Evolutionary conservation across 2,888 invertebrate genomes (phyloP), one percentile per base, ranked within the genome.

Genomic region (Sarcophaga carnaria): DNA sequence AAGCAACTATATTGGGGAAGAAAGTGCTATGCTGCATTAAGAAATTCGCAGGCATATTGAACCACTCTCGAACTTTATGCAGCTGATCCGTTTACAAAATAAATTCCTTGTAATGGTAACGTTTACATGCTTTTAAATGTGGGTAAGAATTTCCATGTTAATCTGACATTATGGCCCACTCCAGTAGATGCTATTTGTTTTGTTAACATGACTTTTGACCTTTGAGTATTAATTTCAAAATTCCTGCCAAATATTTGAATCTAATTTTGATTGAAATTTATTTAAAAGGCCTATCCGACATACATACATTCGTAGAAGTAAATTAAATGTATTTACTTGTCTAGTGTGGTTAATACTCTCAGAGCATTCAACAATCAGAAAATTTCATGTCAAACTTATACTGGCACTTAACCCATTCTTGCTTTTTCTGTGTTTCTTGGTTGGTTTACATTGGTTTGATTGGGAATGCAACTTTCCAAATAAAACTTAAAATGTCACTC

Each of bases 401-500:
- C 69, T 54, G n/a, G 12, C 8, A 71, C n/a, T 25, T 20, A 22
- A 47, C 14, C 27, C 54, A 22, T 14, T 54, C 12, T 3, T 54
- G 54, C 37, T 10, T 37, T 8, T 49, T 49, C 14, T 14, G 12
- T 49, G 49, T 49, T 54, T 54, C 14, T 49, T 49, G 27, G 6
- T 45, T 60, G 54, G 69, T 20, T 54, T 8, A 2, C 37, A 37
- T 37, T 37, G 37, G 10, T 12, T 67, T 25, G 14, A 12, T 54
- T 63, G 3, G 5, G n/a, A 45, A 47, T 10, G 6, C 5, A 79
- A 79, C 66, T 75, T 72, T 59, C 54, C 20, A 74, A 83, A 82
- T 74, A 64, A 37, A 86, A 86, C 83, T 77, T 77, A 80, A 86
- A 77, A 72, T 86, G 83, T 83, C 86, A 86, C 80, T 86, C 83